Base-by-base conservation (phyloP, 2,888 invertebrate species). In the Marasmarcha lunaedactyla region DNA sequence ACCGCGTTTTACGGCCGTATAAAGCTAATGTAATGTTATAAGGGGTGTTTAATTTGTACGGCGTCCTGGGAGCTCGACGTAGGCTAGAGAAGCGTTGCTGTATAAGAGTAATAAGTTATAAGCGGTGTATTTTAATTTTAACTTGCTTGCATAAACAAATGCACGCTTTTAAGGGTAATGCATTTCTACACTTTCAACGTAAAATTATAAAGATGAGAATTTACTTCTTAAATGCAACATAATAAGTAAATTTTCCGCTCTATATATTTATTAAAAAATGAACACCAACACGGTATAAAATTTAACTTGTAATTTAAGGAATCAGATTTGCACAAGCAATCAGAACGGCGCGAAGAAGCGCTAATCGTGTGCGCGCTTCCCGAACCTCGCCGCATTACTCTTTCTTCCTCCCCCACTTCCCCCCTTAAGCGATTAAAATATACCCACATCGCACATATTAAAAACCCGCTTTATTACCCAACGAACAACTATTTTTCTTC, bases 11-110 rank as follows among this genome's bases (percentile, higher is more conserved):
- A 58, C 54, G 55, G 52, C 48, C 56, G 59, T 58, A 66, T 63
- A 58, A 64, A 57, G 56, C 55, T 63, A 64, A 68, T 64, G 59
- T 62, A 57, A 66, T 63, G 63, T 63, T 61, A 63, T 61, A 66
- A 63, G 49, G 59, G 53, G 57, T 51, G 57, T 62, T 62, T 66
- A 64, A 69, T 70, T 68, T 65, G 55, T 61, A 53, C 57, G 54
- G 38, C 38, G 46, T 42, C 38, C 40, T 39, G 46, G 38, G 13
- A 30, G 10, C 20, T 20, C 20, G 4, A n/a, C 3, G 30, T 30
- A 30, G n/a, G 30, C 30, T 30, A 4, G 11, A 10, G 30, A 11
- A 30, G 30, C 30, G n/a, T 5, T 9, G 9, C 30, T 7, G 30
- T 10, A 3, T 30, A 30, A 11, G 6, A 3, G 30, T 7, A 3